Evolutionary conservation across 2,888 invertebrate genomes (phyloP).

Genomic region (Plebejus melissa): DNA sequence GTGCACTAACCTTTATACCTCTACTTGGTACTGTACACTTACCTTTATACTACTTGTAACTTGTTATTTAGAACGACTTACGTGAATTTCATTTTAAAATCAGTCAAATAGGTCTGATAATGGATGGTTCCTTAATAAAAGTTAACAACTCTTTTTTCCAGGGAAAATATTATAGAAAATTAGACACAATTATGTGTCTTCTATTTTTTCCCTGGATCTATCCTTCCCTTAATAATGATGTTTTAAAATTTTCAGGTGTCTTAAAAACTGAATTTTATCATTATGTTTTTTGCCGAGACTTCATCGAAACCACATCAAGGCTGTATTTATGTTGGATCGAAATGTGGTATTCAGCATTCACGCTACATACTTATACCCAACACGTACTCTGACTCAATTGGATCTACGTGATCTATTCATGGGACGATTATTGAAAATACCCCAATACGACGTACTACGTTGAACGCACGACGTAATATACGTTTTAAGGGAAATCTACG

Average conservation of each 20-base stretch:
- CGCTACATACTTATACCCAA: not conserved
- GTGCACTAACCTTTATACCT: not conserved
- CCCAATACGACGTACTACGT: not conserved
- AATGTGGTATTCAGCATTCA: not conserved
- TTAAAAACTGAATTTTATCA: no score
- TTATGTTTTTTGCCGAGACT: no score
- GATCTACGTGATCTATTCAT: conserved; percentile 1
- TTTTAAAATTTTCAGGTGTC: no score
- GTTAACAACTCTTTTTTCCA: no score
- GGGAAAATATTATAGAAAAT: no score
- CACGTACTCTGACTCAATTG: not conserved
- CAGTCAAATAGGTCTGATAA: not conserved
- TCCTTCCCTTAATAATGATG: no score
- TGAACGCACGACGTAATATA: not conserved
- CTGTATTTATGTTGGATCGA: no score
- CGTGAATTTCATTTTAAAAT: not conserved
- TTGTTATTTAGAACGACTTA: not conserved
- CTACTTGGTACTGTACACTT: not conserved
- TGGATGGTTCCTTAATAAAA: no score
- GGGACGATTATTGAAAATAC: conserved; percentile 7
- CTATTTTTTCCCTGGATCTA: no score
- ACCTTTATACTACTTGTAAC: not conserved
- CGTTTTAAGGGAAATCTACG: not conserved
- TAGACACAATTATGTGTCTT: no score
- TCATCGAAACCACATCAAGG: no score